Evolutionary conservation across 64 coral and sea anemone genomes (phyloP).

Genomic region (Acropora tenuis): DNA sequence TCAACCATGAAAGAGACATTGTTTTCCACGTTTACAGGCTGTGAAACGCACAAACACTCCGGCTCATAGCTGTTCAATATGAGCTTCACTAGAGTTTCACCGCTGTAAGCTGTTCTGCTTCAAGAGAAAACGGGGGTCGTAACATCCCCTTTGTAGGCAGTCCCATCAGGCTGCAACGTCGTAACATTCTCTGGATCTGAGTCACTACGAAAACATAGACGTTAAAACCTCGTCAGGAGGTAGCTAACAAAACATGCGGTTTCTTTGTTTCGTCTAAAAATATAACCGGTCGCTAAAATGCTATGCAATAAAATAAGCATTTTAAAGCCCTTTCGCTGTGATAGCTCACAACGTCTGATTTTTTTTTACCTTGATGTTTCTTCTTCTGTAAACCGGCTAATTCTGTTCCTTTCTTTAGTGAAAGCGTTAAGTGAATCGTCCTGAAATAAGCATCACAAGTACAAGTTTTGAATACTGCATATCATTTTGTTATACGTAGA

Average conservation of each 20-base stretch:
- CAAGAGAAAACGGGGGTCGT: constrained; percentile 6
- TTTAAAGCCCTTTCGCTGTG: too few relatives aligned
- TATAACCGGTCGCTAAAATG: too few relatives aligned
- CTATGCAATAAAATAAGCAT: too few relatives aligned
- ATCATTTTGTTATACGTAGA: too few relatives aligned
- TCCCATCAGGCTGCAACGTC: constrained; percentile 13
- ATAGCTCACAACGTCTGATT: background rate
- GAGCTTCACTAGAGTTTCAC: background rate
- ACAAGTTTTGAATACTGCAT: background rate
- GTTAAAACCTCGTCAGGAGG: background rate
- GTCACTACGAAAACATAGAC: background rate
- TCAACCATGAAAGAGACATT: constrained; percentile 30
- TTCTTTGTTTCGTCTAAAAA: too few relatives aligned
- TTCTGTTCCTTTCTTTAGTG: background rate
- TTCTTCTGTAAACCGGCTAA: background rate
- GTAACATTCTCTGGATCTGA: background rate
- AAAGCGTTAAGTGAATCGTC: background rate
- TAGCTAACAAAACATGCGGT: background rate
- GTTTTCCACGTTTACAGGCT: constrained; percentile 34
- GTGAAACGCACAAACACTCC: constrained; percentile 24
- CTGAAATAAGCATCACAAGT: background rate
- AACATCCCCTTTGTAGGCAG: constrained; percentile 13
- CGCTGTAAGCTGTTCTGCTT: constrained; percentile 4
- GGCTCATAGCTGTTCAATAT: background rate
- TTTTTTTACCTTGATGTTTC: background rate